A percentile compares a stretch with the other conserved stretches of the same genome.
phyloP scores from a whole-genome alignment of 1,140 invertebrate species.

The Drosophila ironensis region DNA sequence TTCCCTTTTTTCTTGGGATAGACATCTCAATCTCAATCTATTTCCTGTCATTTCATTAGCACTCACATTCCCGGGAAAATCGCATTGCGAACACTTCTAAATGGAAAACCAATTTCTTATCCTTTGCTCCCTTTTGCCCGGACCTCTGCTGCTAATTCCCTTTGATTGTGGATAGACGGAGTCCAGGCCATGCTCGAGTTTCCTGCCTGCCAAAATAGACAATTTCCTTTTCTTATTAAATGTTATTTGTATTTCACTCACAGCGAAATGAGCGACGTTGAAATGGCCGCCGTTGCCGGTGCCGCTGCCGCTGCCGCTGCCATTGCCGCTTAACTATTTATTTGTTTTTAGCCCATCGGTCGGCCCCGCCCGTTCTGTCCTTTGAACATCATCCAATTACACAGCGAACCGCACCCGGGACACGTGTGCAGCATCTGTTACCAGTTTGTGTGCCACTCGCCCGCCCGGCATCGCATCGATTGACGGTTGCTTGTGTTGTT shows the following conservation, averaged over 20 bases:
- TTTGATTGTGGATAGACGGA: constrained; percentile 53
- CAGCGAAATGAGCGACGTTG: constrained; percentile 39
- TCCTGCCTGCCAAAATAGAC: constrained; percentile 62
- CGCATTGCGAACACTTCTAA: constrained; percentile 48
- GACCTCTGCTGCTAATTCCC: constrained; percentile 64
- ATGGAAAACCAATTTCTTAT: constrained; percentile 18
- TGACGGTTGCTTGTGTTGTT: constrained; percentile 32
- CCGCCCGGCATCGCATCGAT: constrained; percentile 53
- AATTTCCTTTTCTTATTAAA: constrained; percentile 80
- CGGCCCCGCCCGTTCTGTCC: not conserved
- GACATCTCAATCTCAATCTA: constrained; percentile 25
- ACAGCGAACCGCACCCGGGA: constrained; percentile 55
- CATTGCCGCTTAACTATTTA: constrained; percentile 73
- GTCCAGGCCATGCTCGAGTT: constrained; percentile 41
- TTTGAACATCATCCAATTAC: constrained; percentile 73
- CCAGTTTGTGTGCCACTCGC: constrained; percentile 54
- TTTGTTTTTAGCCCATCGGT: constrained; percentile 52
- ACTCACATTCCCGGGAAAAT: constrained; percentile 5
- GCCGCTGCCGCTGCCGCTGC: too few species aligned
- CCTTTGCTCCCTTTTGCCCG: constrained; percentile 16
- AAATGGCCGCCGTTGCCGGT: too few species aligned
- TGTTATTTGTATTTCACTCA: constrained; percentile 79
- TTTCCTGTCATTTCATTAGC: constrained; percentile 13
- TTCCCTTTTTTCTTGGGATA: constrained; percentile 10
- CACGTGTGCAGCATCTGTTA: constrained; percentile 79